Percentiles rank a stretch among this genome's conserved stretches.
These are phyloP conservation scores for Ceratothoa steindachneri DNA, from an alignment of 2,888 invertebrate genomes.

Conservation along the genomic window DNA sequence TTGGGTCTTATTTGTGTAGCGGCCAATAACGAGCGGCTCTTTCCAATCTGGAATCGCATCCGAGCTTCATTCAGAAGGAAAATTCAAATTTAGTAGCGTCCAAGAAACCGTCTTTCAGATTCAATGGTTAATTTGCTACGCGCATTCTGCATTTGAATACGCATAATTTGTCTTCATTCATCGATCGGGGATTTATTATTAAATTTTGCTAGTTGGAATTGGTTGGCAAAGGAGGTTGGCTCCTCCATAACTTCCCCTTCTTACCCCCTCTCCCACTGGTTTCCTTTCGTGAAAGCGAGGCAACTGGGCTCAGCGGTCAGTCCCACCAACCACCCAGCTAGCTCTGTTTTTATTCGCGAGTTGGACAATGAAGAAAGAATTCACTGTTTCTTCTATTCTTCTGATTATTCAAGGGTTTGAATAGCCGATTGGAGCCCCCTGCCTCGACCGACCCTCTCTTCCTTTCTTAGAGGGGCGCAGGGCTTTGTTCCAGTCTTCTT, in stretches of 20 bases:
- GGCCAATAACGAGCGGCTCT: neutral
- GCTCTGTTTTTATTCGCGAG: constrained; percentile 2
- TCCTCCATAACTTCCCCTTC: too few species aligned
- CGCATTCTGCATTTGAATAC: neutral
- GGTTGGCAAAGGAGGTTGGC: neutral
- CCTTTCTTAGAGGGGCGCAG: neutral
- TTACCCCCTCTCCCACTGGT: neutral
- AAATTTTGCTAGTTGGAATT: neutral
- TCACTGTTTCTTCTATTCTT: constrained; percentile 10
- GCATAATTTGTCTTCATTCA: constrained; percentile 4
- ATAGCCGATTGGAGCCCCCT: constrained; percentile 3
- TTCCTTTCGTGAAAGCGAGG: neutral
- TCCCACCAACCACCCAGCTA: neutral
- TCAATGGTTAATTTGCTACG: constrained; percentile 4
- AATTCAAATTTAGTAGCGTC: neutral
- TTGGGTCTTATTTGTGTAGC: neutral
- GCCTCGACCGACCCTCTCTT: constrained; percentile 1
- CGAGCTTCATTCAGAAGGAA: neutral
- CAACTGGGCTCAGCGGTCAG: neutral
- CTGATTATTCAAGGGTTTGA: constrained; percentile 9
- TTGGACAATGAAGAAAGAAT: constrained; percentile 7
- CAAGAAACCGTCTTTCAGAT: neutral
- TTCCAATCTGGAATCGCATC: neutral
- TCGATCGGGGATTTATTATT: constrained; percentile 6
- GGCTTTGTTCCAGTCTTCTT: constrained; percentile 5